Conservation (phyloP, 1,140 invertebrate species). For the Dendrolimus punctatus region DNA sequence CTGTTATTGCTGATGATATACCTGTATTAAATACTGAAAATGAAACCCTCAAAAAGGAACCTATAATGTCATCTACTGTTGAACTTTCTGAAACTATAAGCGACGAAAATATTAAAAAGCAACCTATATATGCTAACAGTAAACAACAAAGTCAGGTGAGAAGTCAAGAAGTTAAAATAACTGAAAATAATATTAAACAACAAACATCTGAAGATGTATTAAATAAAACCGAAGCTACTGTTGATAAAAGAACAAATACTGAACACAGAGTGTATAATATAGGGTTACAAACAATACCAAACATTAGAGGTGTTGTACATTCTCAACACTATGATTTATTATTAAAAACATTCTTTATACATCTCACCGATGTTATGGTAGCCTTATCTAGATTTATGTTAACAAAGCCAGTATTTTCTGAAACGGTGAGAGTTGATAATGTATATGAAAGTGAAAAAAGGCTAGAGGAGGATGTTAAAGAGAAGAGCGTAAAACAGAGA, state of each 20-base stretch:
- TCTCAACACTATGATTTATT: conserved; percentile 39
- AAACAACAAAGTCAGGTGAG: too few relatives aligned
- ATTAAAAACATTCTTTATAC: conserved; percentile 59
- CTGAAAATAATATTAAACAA: not conserved
- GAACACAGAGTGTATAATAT: conserved; percentile 36
- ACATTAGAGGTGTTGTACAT: conserved; percentile 31
- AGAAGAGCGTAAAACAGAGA: not conserved
- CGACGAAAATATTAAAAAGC: too few relatives aligned
- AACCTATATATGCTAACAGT: too few relatives aligned
- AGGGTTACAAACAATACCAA: conserved; percentile 47
- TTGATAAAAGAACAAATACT: conserved; percentile 15
- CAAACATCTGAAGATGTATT: conserved; percentile 1
- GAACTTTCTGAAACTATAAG: too few relatives aligned
- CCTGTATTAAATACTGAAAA: too few relatives aligned
- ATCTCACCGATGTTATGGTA: conserved; percentile 63
- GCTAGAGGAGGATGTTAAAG: not conserved
- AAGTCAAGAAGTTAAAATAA: too few relatives aligned
- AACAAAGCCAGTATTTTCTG: conserved; percentile 20
- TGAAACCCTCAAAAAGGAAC: too few relatives aligned
- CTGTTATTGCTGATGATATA: too few relatives aligned
- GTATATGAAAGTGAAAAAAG: not conserved
- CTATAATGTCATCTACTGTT: too few relatives aligned
- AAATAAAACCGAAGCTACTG: conserved; percentile 7
- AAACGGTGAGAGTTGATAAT: not conserved
- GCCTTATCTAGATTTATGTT: conserved; percentile 45